Evolutionary conservation across 2,113 vertebrate genomes (phyloP), one percentile per base, ranked within the genome.

Genomic region (Alces alces): DNA sequence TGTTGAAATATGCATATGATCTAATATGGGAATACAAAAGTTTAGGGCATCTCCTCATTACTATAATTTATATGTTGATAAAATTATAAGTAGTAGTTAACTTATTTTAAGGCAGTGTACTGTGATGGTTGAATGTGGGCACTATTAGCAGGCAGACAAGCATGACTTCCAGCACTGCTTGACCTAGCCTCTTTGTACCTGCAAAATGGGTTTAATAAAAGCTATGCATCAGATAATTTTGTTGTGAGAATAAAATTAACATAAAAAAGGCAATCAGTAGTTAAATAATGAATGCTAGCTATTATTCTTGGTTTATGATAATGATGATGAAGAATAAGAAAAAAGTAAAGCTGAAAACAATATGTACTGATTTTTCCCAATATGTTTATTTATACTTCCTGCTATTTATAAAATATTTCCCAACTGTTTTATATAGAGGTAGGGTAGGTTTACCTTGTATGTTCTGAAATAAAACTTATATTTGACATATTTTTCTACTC

Each of bases 1-100:
- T 98, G 93, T 95, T 76, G 73, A 96, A 98, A 96, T 97, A 83
- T 14, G 16, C 45, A 21, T 97, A 97, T 95, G 54, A 80, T 70
- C 12, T 83, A 93, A 89, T 97, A 87, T 96, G 82, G 47, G 86
- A 58, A 96, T 96, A 95, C 21, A 95, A 85, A 87, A 96, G 85
- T 96, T 98, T 55, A 96, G 70, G 83, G 54, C 4, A 50, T 97
- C 76, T 96, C 97, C 97, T 92, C 93, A 91, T n/a, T 88, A 93
- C 55, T 96, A 47, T 78, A 92, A 84, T 96, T 39, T 16, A 30
- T 55, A 66, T 21, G 1, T 36, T 60, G 14, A 43, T 76, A 76
- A 80, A 76, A 64, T 21, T 83, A 39, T 2, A 21, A 43, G 12
- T 86, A 58, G 25, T 33, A 64, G 16, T 89, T 79, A n/a, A 23